Base-by-base conservation (phyloP, 2,888 invertebrate species). In the Sturmia bella region DNA sequence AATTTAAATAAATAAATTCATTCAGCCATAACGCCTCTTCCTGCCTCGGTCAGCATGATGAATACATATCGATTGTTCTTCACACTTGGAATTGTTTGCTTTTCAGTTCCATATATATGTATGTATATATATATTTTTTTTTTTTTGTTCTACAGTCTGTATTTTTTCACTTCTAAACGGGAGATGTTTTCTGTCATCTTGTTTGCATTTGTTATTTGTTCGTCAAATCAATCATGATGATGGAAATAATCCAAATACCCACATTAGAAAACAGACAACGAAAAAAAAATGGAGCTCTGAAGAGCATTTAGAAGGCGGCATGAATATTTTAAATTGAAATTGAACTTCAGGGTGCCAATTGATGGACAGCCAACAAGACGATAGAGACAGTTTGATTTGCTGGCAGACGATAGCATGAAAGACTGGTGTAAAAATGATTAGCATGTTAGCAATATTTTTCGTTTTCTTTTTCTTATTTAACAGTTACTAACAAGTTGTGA, bases 361-460 rank as follows among this genome's bases (percentile, higher is more conserved):
- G 77, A 64, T 37, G 32, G 50, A 59, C 52, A n/a, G 41, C 59
- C 61, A 59, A 72, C 64, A 59, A 64, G 32, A 15, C 50, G 19
- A 66, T 56, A 27, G 66, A 64, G 72, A 72, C 57, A 78, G 72
- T 64, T 78, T 72, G 57, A 72, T 78, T 78, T 64, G 70, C 50
- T 63, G 11, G 37, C 6, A 45, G 13, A 37, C 11, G 52, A 19
- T 27, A 0, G 17, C 19, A n/a, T 19, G 41, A 41, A 0, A 1
- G 15, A 12, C 17, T 13, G 39, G 9, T 17, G 12, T 4, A 73
- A 21, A 17, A 17, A 9, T 50, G 32, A 50, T 54, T 56, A 54
- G 21, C 37, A 39, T 74, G 64, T 56, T 56, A 45, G 37, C 45
- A 64, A 70, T 21, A 17, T 50, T 50, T n/a, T 57, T 69, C n/a